phyloP scores from a whole-genome alignment of 2,888 invertebrate genomes.

The Rotaria magnacalcarata region DNA sequence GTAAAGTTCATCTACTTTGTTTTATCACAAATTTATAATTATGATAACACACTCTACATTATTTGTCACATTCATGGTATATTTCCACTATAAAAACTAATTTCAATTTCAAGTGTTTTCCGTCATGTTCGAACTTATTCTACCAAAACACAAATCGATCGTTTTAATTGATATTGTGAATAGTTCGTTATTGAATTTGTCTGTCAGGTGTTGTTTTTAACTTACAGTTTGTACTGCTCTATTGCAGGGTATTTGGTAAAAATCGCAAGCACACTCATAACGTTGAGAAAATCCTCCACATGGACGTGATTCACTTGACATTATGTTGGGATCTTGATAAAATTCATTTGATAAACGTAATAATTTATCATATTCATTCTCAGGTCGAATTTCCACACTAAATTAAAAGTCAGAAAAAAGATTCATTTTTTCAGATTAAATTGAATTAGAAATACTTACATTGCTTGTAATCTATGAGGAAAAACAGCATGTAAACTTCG shows the following conservation, averaged over 20 bases:
- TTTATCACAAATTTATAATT: too few species aligned
- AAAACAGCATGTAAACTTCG: neutral
- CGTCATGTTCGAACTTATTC: too few species aligned
- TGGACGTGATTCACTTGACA: neutral
- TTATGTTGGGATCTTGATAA: neutral
- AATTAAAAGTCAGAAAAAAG: neutral
- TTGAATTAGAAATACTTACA: neutral
- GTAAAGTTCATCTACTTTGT: too few species aligned
- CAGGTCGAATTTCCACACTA: constrained; percentile 13
- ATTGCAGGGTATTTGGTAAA: neutral
- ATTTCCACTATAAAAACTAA: too few species aligned
- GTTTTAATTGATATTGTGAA: too few species aligned
- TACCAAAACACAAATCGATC: too few species aligned
- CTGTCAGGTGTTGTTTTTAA: neutral
- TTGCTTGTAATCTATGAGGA: neutral
- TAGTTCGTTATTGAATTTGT: too few species aligned
- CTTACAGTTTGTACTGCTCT: neutral
- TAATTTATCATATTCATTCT: constrained; percentile 11
- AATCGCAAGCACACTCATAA: constrained; percentile 22
- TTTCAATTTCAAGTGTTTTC: too few species aligned
- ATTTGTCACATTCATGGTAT: too few species aligned
- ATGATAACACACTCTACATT: too few species aligned
- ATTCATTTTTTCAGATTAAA: neutral
- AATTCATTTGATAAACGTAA: constrained; percentile 12
- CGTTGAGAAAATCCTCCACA: constrained; percentile 31